A percentile compares a stretch with the other conserved stretches of the same genome.
phyloP scores from a whole-genome alignment of 2,888 invertebrate genomes.

The Cheilosia grossa region DNA sequence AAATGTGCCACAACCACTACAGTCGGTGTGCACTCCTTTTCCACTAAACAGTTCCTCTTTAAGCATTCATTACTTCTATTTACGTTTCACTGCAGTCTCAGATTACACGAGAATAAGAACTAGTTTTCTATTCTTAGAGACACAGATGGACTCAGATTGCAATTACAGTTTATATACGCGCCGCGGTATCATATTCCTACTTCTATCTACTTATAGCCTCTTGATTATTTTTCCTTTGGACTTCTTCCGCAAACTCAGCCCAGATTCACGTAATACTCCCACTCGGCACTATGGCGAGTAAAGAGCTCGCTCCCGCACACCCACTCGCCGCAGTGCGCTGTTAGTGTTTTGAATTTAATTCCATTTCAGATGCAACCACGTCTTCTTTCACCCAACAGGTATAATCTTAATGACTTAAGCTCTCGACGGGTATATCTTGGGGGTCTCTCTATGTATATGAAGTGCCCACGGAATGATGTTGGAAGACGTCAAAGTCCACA shows the following conservation, averaged over 20 bases:
- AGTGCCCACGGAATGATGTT: not conserved
- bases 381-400: conserved; percentile 38
- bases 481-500: conserved; percentile 49
- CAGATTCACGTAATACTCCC: conserved; percentile 26
- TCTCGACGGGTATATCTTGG: not conserved
- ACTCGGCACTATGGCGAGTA: conserved; percentile 2
- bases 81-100: conserved; percentile 50
- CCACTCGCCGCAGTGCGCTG: conserved; percentile 40
- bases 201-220: conserved; percentile 1
- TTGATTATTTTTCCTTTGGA: conserved; percentile 32
- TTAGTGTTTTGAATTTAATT: conserved; percentile 38
- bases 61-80: conserved; percentile 59
- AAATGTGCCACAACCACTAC: conserved; percentile 40
- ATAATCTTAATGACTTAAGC: conserved; percentile 63
- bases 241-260: conserved; percentile 15
- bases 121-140: conserved; percentile 54
- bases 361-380: conserved; percentile 36
- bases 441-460: not conserved
- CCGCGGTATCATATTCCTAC: conserved; percentile 47
- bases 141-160: conserved; percentile 28
- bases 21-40: conserved; percentile 1
- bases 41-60: conserved; percentile 29
- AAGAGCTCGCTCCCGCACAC: conserved; percentile 2
- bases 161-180: conserved; percentile 47
- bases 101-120: conserved; percentile 57